A percentile compares a stretch with the other conserved stretches of the same genome.
phyloP scores from a whole-genome alignment of 1,140 invertebrate species.

The Andricus grossulariae region DNA sequence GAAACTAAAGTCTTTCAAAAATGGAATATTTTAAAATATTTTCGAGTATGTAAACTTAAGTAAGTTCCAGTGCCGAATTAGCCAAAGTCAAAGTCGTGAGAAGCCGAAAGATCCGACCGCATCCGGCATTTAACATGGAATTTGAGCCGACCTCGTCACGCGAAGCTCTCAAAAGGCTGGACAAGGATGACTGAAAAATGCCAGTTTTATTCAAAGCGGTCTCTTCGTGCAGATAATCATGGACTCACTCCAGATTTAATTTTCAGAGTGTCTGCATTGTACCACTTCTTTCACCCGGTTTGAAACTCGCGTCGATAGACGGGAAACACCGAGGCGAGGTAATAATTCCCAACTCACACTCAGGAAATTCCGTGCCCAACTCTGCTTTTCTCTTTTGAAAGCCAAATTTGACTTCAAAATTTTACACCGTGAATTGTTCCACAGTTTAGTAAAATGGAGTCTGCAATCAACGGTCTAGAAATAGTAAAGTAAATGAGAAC shows the following conservation, averaged over 20 bases:
- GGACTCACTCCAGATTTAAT: slow-evolving; percentile 1
- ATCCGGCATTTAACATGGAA: slow-evolving; percentile 53
- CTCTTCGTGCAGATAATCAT: slow-evolving; percentile 27
- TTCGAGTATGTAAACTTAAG: neutral
- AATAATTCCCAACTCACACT: slow-evolving; percentile 11
- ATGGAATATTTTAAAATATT: too few relatives aligned
- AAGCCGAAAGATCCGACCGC: slow-evolving; percentile 46
- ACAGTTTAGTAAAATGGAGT: too few relatives aligned
- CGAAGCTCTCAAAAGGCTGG: slow-evolving; percentile 37
- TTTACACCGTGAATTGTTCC: too few relatives aligned
- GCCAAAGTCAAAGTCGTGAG: slow-evolving; percentile 47
- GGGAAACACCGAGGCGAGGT: neutral
- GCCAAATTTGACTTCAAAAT: too few relatives aligned
- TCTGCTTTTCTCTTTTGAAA: neutral
- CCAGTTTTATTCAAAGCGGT: slow-evolving; percentile 10
- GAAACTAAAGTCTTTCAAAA: too few relatives aligned
- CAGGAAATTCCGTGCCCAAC: neutral
- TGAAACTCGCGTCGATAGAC: slow-evolving; percentile 1
- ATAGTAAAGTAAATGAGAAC: too few relatives aligned
- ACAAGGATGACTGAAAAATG: slow-evolving; percentile 26
- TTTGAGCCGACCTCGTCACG: slow-evolving; percentile 50
- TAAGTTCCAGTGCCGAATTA: slow-evolving; percentile 11
- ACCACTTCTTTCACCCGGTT: neutral
- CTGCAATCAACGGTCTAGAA: too few relatives aligned
- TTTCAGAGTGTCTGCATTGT: slow-evolving; percentile 19